These are phyloP conservation scores for Acanthosepion pharaonis DNA, from an alignment of 2,888 invertebrate genomes.

Conservation along the genomic window DNA sequence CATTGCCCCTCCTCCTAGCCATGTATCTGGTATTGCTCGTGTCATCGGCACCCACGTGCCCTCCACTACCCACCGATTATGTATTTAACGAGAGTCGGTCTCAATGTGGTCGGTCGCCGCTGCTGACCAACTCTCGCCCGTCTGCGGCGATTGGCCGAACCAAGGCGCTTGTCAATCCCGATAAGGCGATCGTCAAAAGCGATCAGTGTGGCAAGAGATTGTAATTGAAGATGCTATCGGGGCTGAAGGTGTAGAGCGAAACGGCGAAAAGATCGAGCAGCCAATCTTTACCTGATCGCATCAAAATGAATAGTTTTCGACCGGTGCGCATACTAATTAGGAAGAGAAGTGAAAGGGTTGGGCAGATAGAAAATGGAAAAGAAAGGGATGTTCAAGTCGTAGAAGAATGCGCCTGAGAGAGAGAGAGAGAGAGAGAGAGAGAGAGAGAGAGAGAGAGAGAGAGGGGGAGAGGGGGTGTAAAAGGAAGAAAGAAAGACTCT, in stretches of 20 bases:
- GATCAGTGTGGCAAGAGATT: slow-evolving; percentile 14
- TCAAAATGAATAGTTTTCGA: slow-evolving; percentile 33
- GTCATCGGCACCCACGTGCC: not conserved
- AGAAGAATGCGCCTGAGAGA: too few species aligned
- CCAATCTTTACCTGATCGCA: slow-evolving; percentile 17
- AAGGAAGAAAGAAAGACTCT: too few species aligned
- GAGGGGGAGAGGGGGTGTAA: too few species aligned
- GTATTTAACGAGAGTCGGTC: slow-evolving; percentile 3
- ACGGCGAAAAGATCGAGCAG: not conserved
- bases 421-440: too few species aligned
- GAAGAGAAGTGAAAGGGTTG: not conserved
- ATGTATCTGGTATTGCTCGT: not conserved
- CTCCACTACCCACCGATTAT: not conserved
- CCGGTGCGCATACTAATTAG: slow-evolving; percentile 14
- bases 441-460: too few species aligned
- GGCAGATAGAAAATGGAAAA: not conserved
- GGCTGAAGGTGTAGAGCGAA: not conserved
- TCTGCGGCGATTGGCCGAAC: not conserved
- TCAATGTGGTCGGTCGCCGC: not conserved
- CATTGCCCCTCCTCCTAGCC: not conserved
- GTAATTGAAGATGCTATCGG: slow-evolving; percentile 33
- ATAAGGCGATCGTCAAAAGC: slow-evolving; percentile 15
- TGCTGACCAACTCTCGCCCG: too few species aligned
- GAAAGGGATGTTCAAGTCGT: too few species aligned
- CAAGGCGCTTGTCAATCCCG: not conserved